Conservation (phyloP, 92 coral and sea anemone genomes). For the Micromussa lordhowensis region DNA sequence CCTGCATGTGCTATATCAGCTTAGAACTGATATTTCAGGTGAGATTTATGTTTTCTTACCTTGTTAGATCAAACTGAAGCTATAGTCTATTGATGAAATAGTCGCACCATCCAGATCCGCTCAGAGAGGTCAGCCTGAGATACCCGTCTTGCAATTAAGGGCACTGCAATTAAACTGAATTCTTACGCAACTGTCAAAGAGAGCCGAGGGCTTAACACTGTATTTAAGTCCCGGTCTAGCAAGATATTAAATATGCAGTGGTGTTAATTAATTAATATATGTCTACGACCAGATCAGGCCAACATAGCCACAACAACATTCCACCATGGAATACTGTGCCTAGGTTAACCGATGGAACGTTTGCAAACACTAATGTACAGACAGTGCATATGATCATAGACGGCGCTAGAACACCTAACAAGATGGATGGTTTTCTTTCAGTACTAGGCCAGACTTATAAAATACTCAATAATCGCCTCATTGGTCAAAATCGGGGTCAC, state of each 20-base stretch:
- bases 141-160: neutral
- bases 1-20: no score
- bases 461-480: neutral
- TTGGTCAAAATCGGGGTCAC: neutral
- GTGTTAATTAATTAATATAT: neutral
- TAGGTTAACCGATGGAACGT: neutral
- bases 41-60: no score
- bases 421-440: neutral
- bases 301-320: neutral
- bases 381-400: neutral
- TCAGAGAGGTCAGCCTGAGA: no score
- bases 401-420: neutral
- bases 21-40: no score
- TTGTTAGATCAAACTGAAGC: no score
- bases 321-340: neutral
- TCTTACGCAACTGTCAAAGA: neutral
- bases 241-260: neutral
- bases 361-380: no score
- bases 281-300: neutral
- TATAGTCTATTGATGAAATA: no score
- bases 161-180: neutral
- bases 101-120: no score
- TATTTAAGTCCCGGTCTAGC: neutral
- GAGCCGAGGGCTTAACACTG: neutral
- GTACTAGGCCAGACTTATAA: neutral